A percentile compares a stretch with the other conserved stretches of the same genome.
These are phyloP conservation scores for Forbesichthys agassizii DNA, from an alignment of 2,113 vertebrate genomes.

Conservation along the genomic window DNA sequence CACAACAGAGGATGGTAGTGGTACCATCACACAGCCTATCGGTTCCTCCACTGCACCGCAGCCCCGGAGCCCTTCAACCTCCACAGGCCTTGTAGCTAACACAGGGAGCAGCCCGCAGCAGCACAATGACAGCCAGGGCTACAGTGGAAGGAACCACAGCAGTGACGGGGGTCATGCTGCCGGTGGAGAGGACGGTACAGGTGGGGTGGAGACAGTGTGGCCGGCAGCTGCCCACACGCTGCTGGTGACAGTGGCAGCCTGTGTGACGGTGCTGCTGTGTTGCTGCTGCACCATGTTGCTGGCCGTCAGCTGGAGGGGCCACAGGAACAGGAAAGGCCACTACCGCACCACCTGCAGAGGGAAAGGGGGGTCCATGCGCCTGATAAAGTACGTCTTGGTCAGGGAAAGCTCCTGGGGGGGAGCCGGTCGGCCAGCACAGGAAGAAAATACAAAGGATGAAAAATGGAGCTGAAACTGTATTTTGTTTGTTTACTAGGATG, in stretches of 20 bases:
- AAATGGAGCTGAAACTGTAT: background rate
- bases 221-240: slow-evolving; percentile 67
- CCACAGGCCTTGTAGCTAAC: slow-evolving; percentile 33
- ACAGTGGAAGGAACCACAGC: slow-evolving; percentile 75
- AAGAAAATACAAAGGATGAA: background rate
- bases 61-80: slow-evolving; percentile 21
- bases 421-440: background rate
- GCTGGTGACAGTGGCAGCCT: slow-evolving; percentile 76
- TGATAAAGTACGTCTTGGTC: slow-evolving; percentile 74
- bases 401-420: slow-evolving; percentile 64
- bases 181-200: slow-evolving; percentile 13
- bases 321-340: slow-evolving; percentile 73
- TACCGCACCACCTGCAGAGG: slow-evolving; percentile 73
- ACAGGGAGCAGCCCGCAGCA: slow-evolving; percentile 77
- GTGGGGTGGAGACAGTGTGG: slow-evolving; percentile 53
- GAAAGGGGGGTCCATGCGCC: slow-evolving; percentile 65
- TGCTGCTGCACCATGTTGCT: slow-evolving; percentile 80
- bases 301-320: slow-evolving; percentile 72
- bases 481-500: slow-evolving; percentile 10
- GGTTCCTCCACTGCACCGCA: slow-evolving; percentile 2
- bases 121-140: slow-evolving; percentile 81
- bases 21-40: slow-evolving; percentile 3
- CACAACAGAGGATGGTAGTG: background rate
- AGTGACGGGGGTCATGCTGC: slow-evolving; percentile 25
- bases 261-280: slow-evolving; percentile 73